Percentiles rank a stretch among this genome's conserved stretches.
Evolutionary conservation across 2,113 vertebrate genomes (phyloP).

Genomic region (Psilopsiagon aurifrons): DNA sequence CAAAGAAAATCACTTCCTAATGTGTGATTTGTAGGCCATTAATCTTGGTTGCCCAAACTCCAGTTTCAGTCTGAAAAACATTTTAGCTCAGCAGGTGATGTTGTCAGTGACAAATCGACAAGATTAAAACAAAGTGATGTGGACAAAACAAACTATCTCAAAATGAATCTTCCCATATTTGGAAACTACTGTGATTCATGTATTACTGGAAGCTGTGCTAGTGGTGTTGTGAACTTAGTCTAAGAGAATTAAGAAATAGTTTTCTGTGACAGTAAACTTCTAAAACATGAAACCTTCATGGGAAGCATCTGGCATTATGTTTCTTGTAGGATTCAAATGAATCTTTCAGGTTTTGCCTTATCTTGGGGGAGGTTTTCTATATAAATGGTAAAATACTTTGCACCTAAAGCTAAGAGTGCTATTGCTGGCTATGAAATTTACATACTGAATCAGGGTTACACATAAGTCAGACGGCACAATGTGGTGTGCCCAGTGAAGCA

Average conservation of each 20-base stretch:
- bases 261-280: neutral
- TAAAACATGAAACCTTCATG: neutral
- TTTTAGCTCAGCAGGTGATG: slow-evolving; percentile 67
- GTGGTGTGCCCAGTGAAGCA: neutral
- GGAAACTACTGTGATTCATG: neutral
- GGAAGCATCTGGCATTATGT: neutral
- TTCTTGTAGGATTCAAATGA: neutral
- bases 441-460: neutral
- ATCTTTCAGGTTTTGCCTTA: neutral
- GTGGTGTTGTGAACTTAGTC: neutral
- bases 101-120: slow-evolving; percentile 71
- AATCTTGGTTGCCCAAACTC: slow-evolving; percentile 60
- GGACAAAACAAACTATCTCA: slow-evolving; percentile 44
- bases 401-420: neutral
- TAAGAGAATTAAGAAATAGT: neutral
- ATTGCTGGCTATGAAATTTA: neutral
- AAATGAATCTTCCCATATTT: neutral
- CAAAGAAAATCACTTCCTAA: slow-evolving; percentile 48
- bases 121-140: slow-evolving; percentile 65
- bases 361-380: neutral
- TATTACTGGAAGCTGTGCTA: neutral
- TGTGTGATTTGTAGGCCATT: slow-evolving; percentile 23
- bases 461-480: neutral
- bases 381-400: neutral
- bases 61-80: slow-evolving; percentile 50